Conservation (phyloP, 2,888 invertebrate species). For the Meganola albula region DNA sequence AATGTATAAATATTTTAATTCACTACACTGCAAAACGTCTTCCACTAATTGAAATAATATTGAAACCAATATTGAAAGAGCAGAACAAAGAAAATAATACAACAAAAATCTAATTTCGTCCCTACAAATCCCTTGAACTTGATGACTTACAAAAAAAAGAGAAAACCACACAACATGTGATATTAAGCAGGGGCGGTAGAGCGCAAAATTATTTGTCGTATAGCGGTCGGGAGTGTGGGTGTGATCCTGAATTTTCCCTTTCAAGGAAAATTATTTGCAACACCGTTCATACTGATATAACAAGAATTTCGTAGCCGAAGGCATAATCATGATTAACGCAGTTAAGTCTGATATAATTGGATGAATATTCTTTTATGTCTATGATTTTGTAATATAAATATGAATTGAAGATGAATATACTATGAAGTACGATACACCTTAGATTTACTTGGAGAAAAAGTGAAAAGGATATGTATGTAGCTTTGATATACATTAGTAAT, state of each 20-base stretch:
- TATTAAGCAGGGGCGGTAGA: slow-evolving; percentile 11
- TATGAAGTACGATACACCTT: too few relatives aligned
- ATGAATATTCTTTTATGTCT: too few relatives aligned
- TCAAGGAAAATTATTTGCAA: slow-evolving; percentile 8
- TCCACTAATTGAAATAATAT: too few relatives aligned
- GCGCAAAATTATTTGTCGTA: slow-evolving; percentile 31
- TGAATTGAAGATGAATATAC: too few relatives aligned
- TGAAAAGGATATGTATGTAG: slow-evolving; percentile 2
- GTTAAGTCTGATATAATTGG: too few relatives aligned
- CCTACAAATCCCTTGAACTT: too few relatives aligned
- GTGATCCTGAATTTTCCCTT: slow-evolving; percentile 18
- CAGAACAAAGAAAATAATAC: slow-evolving; percentile 9
- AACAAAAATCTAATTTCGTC: too few relatives aligned
- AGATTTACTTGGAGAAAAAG: slow-evolving; percentile 1
- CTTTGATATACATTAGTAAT: slow-evolving; percentile 10
- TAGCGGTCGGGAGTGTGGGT: slow-evolving; percentile 19
- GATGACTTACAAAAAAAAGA: slow-evolving; percentile 6
- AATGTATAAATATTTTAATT: too few relatives aligned
- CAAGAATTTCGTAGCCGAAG: too few relatives aligned
- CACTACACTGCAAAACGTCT: too few relatives aligned
- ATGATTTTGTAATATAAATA: too few relatives aligned
- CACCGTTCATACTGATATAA: slow-evolving; percentile 12
- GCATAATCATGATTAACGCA: too few relatives aligned
- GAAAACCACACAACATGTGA: slow-evolving; percentile 14
- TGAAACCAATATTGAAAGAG: slow-evolving; percentile 1